A percentile compares a stretch with the other conserved stretches of the same genome.
Conservation (phyloP, 2,797 vertebrate species). For the Philypnodon macrostomus region DNA sequence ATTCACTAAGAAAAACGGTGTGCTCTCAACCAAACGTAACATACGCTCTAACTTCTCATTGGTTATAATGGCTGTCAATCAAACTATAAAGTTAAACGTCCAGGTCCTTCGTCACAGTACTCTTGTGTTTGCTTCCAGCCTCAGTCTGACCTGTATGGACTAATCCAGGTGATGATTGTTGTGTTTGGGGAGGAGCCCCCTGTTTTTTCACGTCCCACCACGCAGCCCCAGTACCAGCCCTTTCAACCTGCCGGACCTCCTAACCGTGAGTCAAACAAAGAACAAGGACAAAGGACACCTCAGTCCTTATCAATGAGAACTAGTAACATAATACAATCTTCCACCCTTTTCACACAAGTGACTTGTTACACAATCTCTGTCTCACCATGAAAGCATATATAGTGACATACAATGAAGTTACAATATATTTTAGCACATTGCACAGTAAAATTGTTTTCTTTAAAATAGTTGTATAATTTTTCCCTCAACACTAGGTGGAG, state of each 20-base stretch:
- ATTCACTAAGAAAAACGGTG: no score
- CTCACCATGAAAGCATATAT: background rate
- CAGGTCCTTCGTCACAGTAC: no score
- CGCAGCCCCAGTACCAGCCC: conserved; percentile 83
- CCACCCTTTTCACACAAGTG: background rate
- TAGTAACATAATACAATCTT: background rate
- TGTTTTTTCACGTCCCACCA: conserved; percentile 91
- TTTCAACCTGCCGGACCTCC: conserved; percentile 94
- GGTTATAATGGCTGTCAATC: no score
- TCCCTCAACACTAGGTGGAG: conserved; percentile 63
- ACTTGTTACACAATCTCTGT: background rate
- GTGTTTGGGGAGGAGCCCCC: conserved; percentile 98
- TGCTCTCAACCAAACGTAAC: no score
- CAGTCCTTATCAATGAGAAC: background rate
- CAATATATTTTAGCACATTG: no score
- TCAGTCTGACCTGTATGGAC: conserved; percentile 92
- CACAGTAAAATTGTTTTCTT: no score
- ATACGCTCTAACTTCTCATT: no score
- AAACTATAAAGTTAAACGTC: no score
- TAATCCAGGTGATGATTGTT: conserved; percentile 98
- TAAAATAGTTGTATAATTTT: conserved; percentile 6
- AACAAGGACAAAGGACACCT: background rate
- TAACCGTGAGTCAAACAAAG: conserved; percentile 80
- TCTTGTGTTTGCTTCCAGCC: conserved; percentile 75
- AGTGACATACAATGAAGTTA: background rate